Evolutionary conservation across 2,113 vertebrate genomes (phyloP).

Genomic region (Tetrax tetrax): DNA sequence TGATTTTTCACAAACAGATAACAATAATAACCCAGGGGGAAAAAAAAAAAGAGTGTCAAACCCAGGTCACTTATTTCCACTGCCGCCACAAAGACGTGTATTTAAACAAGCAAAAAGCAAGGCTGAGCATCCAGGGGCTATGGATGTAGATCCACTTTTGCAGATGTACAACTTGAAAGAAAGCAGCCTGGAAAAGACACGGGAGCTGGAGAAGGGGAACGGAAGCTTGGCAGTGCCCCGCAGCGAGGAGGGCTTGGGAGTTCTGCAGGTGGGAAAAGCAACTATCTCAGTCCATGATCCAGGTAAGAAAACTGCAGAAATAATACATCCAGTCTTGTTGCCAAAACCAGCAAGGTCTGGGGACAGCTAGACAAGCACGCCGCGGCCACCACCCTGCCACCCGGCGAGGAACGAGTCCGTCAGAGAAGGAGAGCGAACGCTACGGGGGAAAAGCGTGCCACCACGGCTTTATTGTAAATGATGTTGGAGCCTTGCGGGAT

Average conservation of each 20-base stretch:
- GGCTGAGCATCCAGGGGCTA: not conserved
- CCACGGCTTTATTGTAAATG: not conserved
- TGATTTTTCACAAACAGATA: not conserved
- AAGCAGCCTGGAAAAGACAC: not conserved
- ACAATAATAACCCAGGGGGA: not conserved
- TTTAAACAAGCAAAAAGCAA: not conserved
- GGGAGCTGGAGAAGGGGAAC: not conserved
- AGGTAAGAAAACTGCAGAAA: not conserved
- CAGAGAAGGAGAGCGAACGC: not conserved
- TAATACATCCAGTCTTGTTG: not conserved
- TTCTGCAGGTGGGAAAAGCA: fast-evolving
- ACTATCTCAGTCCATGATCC: not conserved
- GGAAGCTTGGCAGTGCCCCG: fast-evolving
- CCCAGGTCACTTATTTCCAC: not conserved
- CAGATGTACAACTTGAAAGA: not conserved
- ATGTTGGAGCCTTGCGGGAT: not conserved
- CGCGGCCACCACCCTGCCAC: not conserved
- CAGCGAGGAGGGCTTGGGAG: not conserved
- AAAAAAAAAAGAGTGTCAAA: not conserved
- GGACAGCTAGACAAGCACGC: not conserved
- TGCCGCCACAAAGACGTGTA: not conserved
- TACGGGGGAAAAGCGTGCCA: fast-evolving
- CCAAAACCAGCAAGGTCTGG: not conserved
- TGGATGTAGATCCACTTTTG: not conserved
- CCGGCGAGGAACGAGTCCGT: not conserved